These are phyloP conservation scores for Psococerastis gibbosa DNA, from an alignment of 2,888 invertebrate species.

Conservation along the genomic window DNA sequence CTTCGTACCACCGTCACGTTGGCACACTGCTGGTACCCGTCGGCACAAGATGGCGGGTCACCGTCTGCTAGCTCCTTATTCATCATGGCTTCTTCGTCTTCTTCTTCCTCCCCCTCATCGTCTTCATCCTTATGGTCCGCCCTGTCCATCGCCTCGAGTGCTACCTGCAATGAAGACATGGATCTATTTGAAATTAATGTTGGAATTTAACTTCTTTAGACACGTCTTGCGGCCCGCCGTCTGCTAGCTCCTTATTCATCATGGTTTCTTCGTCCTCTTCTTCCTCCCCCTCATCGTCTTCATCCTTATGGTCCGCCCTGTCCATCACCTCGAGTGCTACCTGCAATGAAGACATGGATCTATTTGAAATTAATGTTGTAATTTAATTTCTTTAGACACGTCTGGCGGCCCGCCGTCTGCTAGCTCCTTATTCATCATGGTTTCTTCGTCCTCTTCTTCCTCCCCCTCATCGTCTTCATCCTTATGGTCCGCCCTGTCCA, in stretches of 20 bases:
- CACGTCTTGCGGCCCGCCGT: no score
- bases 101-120: conserved; percentile 1
- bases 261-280: not conserved
- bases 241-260: not conserved
- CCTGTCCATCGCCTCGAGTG: not conserved
- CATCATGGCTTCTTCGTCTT: not conserved
- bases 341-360: no score
- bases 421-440: no score
- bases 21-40: not conserved
- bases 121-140: not conserved
- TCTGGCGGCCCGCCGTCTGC: no score
- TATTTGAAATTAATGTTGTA: no score
- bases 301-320: not conserved
- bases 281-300: conserved; percentile 1
- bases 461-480: not conserved
- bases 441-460: not conserved
- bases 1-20: not conserved
- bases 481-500: not conserved
- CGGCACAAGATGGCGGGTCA: not conserved
- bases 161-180: no score
- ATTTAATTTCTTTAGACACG: no score
- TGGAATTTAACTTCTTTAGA: no score
- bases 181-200: no score
- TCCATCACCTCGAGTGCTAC: not conserved
- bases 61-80: not conserved